phyloP scores from a whole-genome alignment of 2,888 invertebrate genomes.

The Caenorhabditis macrosperma region DNA sequence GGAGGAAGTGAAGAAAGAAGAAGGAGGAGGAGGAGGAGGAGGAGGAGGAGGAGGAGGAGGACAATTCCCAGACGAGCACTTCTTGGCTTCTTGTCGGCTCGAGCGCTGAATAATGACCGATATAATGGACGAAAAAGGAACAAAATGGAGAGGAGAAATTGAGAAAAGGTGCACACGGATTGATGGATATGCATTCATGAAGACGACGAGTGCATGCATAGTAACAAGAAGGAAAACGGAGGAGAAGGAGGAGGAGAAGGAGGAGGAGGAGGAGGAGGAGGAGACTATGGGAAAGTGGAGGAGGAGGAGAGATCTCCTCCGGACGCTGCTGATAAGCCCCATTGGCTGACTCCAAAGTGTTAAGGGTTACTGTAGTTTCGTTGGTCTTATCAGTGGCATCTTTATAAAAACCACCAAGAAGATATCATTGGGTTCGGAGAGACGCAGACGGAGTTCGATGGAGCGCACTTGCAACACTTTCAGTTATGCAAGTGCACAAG shows the following conservation, averaged over 20 bases:
- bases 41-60: not conserved
- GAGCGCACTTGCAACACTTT: too few relatives aligned
- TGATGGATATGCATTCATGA: constrained; percentile 25
- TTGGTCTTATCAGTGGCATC: too few relatives aligned
- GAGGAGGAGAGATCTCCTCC: not conserved
- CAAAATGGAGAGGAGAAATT: constrained; percentile 1
- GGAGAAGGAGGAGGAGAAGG: not conserved
- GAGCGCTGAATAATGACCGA: constrained; percentile 43
- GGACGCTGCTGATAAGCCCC: too few relatives aligned
- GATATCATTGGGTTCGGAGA: too few relatives aligned
- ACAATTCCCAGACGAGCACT: constrained; percentile 43
- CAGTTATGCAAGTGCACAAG: not conserved
- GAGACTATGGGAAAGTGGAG: not conserved
- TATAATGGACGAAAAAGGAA: constrained; percentile 23
- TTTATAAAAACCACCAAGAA: too few relatives aligned
- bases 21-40: not conserved
- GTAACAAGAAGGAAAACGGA: too few relatives aligned
- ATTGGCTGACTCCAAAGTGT: too few relatives aligned
- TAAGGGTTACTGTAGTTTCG: not conserved
- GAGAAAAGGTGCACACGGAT: constrained; percentile 27
- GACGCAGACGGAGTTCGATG: too few relatives aligned
- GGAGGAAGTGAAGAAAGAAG: not conserved
- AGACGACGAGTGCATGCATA: too few relatives aligned
- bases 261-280: not conserved
- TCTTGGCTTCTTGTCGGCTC: constrained; percentile 30